phyloP scores from a whole-genome alignment of 2,113 vertebrate species.

The Dissostichus mawsoni region DNA sequence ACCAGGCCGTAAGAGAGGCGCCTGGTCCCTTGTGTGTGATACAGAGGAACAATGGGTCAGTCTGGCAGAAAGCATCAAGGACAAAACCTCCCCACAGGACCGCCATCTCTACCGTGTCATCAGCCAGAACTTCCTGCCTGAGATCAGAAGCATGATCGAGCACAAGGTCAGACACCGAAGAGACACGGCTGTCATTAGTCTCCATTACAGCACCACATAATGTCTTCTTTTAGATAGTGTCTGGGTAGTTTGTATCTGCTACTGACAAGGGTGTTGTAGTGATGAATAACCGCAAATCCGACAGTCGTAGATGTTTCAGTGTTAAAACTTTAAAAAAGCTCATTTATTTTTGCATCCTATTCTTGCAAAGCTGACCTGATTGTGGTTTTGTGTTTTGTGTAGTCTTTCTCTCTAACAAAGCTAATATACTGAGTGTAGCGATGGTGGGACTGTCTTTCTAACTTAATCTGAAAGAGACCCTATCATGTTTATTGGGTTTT shows the following conservation, averaged over 20 bases:
- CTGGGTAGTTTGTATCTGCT: background rate
- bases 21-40: slow-evolving; percentile 96
- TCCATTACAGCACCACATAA: background rate
- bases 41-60: slow-evolving; percentile 94
- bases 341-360: too few species aligned
- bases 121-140: slow-evolving; percentile 97
- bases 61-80: slow-evolving; percentile 94
- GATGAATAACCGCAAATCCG: background rate
- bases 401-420: too few species aligned
- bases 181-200: background rate
- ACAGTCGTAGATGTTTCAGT: too few species aligned
- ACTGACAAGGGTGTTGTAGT: background rate
- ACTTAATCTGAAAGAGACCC: too few species aligned
- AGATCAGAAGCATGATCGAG: slow-evolving; percentile 98
- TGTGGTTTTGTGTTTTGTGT: too few species aligned
- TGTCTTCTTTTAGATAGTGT: background rate
- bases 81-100: slow-evolving; percentile 92
- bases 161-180: slow-evolving; percentile 90
- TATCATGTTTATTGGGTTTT: too few species aligned
- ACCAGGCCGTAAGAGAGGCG: slow-evolving; percentile 80
- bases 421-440: too few species aligned
- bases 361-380: too few species aligned
- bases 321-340: too few species aligned
- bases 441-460: too few species aligned
- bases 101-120: slow-evolving; percentile 95